Percentiles rank a stretch among this genome's conserved stretches.
These are phyloP conservation scores for Lynx canadensis DNA, from an alignment of 2,113 vertebrate genomes.

Conservation along the genomic window DNA sequence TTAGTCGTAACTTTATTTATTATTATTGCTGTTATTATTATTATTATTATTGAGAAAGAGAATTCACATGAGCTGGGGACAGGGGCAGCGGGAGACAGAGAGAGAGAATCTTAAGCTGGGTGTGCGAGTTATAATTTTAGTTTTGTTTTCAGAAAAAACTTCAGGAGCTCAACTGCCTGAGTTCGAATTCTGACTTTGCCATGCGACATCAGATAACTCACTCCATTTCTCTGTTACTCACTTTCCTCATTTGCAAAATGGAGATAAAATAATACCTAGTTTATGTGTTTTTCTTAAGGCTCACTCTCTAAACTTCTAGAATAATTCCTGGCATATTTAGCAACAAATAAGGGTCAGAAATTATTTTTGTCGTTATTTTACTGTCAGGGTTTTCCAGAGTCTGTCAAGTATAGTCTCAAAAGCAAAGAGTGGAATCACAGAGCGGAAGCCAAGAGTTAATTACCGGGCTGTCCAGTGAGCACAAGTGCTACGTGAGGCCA, in stretches of 20 bases:
- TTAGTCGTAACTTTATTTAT: background rate
- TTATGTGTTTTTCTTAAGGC: background rate
- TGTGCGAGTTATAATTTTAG: background rate
- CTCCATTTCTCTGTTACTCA: background rate
- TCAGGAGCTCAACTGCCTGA: background rate
- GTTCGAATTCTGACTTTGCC: background rate
- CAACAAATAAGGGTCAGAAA: background rate
- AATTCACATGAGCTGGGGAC: too few relatives aligned
- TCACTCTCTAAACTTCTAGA: background rate
- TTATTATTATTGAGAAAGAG: too few relatives aligned
- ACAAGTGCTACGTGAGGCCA: background rate
- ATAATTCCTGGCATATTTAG: background rate
- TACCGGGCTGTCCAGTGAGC: background rate
- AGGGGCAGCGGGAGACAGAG: too few relatives aligned
- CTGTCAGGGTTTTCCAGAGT: constrained; percentile 1
- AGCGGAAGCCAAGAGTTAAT: background rate
- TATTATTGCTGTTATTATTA: too few relatives aligned
- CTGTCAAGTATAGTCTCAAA: background rate
- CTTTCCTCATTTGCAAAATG: constrained; percentile 33
- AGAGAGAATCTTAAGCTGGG: too few relatives aligned
- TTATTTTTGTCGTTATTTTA: background rate
- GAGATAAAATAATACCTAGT: background rate
- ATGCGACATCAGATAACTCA: background rate
- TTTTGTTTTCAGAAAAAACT: background rate
- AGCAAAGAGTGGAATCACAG: background rate